phyloP scores from a whole-genome alignment of 2,113 vertebrate species.

The pig (Sus scrofa) region DNA sequence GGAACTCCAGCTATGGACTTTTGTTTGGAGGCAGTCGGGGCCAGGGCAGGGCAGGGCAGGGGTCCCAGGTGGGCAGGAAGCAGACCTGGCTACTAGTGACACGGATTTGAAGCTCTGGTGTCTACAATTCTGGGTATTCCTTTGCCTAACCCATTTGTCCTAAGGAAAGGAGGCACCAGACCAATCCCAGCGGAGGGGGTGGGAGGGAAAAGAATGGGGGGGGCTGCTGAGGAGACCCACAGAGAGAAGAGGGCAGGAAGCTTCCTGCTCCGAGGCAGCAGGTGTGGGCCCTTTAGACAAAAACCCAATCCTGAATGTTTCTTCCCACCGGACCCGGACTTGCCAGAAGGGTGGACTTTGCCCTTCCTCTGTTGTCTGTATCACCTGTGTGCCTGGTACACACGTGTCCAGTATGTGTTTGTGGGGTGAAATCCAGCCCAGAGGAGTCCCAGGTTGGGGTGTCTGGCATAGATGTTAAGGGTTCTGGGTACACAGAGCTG shows the following conservation, averaged over 20 bases:
- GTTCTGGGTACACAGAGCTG: neutral
- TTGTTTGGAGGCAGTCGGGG: neutral
- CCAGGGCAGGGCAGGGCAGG: neutral
- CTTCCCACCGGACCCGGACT: neutral
- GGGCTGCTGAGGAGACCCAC: accelerated
- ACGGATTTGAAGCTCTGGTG: neutral
- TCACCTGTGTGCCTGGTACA: neutral
- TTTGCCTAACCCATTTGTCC: neutral
- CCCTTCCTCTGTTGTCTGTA: neutral
- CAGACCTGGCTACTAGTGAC: neutral
- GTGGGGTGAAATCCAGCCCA: too few relatives aligned
- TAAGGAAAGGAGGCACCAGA: neutral
- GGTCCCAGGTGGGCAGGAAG: neutral
- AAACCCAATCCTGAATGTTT: neutral
- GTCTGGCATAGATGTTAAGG: neutral
- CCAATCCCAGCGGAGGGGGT: too few relatives aligned
- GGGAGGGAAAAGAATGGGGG: neutral
- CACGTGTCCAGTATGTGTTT: accelerated
- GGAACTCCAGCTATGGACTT: neutral
- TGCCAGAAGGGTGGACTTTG: accelerated
- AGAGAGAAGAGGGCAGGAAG: neutral
- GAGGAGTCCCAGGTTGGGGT: neutral
- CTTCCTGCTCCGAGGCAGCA: neutral
- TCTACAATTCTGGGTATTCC: neutral
- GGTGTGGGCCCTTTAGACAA: neutral